Percentiles rank a stretch among this genome's conserved stretches.
phyloP scores from a whole-genome alignment of 2,888 invertebrate genomes.

The Junonia oenone region DNA sequence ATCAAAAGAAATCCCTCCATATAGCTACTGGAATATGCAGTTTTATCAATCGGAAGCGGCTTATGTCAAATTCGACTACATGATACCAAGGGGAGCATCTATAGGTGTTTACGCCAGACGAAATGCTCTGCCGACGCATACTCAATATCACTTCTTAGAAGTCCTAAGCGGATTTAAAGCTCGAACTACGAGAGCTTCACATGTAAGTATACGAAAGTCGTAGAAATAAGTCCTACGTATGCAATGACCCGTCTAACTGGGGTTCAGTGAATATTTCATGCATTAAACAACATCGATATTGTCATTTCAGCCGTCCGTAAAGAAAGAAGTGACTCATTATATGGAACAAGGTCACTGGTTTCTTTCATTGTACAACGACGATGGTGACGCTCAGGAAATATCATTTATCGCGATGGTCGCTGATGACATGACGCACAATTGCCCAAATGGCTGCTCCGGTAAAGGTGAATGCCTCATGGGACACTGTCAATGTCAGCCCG shows the following conservation, averaged over 20 bases:
- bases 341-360: conserved; percentile 99
- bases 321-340: conserved; percentile 95
- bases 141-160: conserved; percentile 97
- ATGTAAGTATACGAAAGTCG: conserved; percentile 82
- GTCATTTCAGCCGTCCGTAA: conserved; percentile 85
- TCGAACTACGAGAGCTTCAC: conserved; percentile 89
- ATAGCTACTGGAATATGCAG: conserved; percentile 98
- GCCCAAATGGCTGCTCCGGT: conserved; percentile 97
- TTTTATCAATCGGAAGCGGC: conserved; percentile 96
- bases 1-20: conserved; percentile 93
- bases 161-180: conserved; percentile 94
- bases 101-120: conserved; percentile 97
- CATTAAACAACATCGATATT: not conserved
- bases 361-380: conserved; percentile 96
- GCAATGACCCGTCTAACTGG: not conserved
- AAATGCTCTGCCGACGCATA: conserved; percentile 96
- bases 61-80: conserved; percentile 96
- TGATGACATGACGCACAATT: conserved; percentile 96
- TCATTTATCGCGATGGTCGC: conserved; percentile 90
- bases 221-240: conserved; percentile 11
- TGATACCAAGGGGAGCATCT: conserved; percentile 93
- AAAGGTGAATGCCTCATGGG: conserved; percentile 98
- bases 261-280: not conserved
- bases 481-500: conserved; percentile 97
- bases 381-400: conserved; percentile 92